phyloP scores from a whole-genome alignment of 1,140 invertebrate genomes.

The Melipona quadrifasciata region DNA sequence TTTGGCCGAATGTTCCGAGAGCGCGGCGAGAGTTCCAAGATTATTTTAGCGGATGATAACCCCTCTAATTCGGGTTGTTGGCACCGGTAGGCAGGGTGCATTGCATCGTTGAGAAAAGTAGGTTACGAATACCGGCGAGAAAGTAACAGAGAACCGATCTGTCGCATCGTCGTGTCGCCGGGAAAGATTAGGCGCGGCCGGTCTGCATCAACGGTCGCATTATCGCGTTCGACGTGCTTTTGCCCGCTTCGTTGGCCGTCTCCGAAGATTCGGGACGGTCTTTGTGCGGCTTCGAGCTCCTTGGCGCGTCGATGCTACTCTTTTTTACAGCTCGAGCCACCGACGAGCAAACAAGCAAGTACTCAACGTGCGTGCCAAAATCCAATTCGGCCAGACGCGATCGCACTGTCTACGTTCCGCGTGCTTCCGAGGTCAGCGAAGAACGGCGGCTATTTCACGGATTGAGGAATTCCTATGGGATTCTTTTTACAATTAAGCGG shows the following conservation, averaged over 20 bases:
- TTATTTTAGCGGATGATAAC: conserved; percentile 49
- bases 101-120: conserved; percentile 58
- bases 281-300: conserved; percentile 26
- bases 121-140: conserved; percentile 66
- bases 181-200: conserved; percentile 57
- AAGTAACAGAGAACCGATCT: conserved; percentile 61
- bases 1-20: background rate
- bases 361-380: conserved; percentile 55
- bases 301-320: background rate
- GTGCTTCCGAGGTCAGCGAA: conserved; percentile 62
- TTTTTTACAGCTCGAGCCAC: background rate
- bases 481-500: background rate
- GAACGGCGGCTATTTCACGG: conserved; percentile 59
- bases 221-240: background rate
- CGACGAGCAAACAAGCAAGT: too few species aligned
- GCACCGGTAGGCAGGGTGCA: conserved; percentile 46
- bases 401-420: conserved; percentile 40
- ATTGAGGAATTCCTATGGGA: conserved; percentile 4
- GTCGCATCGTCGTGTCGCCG: conserved; percentile 40
- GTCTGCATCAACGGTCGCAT: conserved; percentile 27
- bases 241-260: background rate
- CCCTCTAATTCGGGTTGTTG: conserved; percentile 61
- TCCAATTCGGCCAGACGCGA: conserved; percentile 48
- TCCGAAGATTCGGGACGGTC: conserved; percentile 24
- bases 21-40: background rate